phyloP scores from a whole-genome alignment of 2,113 vertebrate species.

The Trematomus loennbergii region DNA sequence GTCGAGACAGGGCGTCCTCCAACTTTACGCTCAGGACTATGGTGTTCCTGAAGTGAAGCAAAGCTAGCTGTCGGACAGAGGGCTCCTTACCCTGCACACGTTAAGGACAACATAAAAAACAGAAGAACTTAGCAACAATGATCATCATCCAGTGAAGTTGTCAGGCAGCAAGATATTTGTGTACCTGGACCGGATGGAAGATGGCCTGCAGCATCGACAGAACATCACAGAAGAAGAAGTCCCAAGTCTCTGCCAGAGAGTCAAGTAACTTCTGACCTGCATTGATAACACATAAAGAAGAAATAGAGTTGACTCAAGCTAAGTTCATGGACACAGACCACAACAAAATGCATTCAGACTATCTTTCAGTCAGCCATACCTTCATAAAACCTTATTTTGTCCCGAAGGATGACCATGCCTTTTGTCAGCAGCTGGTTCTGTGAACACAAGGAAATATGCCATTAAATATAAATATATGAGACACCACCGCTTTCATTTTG shows the following conservation, averaged over 20 bases:
- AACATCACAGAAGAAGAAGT: slow-evolving; percentile 98
- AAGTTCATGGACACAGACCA: neutral
- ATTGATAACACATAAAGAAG: slow-evolving; percentile 19
- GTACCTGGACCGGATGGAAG: slow-evolving; percentile 82
- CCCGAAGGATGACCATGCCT: slow-evolving; percentile 98
- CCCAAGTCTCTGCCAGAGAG: slow-evolving; percentile 98
- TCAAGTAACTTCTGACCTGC: slow-evolving; percentile 98
- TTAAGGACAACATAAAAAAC: neutral
- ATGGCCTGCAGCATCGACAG: slow-evolving; percentile 94
- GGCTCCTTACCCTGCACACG: slow-evolving; percentile 82
- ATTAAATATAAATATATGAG: neutral
- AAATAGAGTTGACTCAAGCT: neutral
- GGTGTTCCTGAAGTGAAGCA: slow-evolving; percentile 96
- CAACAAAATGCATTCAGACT: neutral
- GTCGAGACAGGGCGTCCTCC: slow-evolving; percentile 93
- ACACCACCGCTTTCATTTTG: neutral
- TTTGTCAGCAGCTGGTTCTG: slow-evolving; percentile 98
- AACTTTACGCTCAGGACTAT: slow-evolving; percentile 96
- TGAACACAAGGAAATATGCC: slow-evolving; percentile 17
- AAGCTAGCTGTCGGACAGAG: slow-evolving; percentile 92
- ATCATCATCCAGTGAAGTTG: neutral
- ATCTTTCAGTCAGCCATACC: slow-evolving; percentile 76
- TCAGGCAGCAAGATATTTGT: neutral
- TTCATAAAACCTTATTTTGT: slow-evolving; percentile 98
- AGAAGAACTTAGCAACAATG: neutral